These are phyloP conservation scores for Orthosia incerta DNA, from an alignment of 2,888 invertebrate genomes.

Conservation along the genomic window DNA sequence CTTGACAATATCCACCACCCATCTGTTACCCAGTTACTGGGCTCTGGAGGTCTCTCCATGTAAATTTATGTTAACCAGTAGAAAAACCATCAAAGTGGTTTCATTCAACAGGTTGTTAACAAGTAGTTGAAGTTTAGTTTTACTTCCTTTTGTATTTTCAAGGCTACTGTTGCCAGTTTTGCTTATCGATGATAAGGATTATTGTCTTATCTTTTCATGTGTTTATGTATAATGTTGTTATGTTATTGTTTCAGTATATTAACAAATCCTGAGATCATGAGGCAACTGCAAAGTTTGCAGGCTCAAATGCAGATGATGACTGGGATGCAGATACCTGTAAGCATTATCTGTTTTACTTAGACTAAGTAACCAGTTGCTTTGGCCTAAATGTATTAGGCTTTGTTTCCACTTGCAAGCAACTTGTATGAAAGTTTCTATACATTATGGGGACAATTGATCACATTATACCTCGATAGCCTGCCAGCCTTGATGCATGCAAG, in stretches of 20 bases:
- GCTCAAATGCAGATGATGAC: conserved; percentile 90
- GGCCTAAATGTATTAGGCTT: too few species aligned
- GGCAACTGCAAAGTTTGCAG: conserved; percentile 96
- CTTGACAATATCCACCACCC: too few species aligned
- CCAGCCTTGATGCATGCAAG: too few species aligned
- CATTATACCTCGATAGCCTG: too few species aligned
- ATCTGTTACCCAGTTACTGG: too few species aligned
- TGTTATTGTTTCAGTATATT: conserved; percentile 91
- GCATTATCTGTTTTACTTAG: conserved; percentile 56
- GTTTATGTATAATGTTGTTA: background rate
- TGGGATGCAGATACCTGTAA: conserved; percentile 87
- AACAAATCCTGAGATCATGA: conserved; percentile 96
- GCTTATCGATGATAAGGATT: background rate
- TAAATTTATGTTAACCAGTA: too few species aligned
- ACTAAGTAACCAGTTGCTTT: background rate
- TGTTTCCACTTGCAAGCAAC: too few species aligned
- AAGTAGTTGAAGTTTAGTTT: background rate
- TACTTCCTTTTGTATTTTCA: too few species aligned
- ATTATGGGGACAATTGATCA: too few species aligned
- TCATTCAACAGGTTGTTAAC: background rate
- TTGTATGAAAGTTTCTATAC: too few species aligned
- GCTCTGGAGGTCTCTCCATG: too few species aligned
- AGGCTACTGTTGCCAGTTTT: background rate
- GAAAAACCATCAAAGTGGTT: too few species aligned
- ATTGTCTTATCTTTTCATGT: background rate